Evolutionary conservation across 2,797 vertebrate genomes (phyloP), one percentile per base, ranked within the genome.

Genomic region (Menidia menidia): DNA sequence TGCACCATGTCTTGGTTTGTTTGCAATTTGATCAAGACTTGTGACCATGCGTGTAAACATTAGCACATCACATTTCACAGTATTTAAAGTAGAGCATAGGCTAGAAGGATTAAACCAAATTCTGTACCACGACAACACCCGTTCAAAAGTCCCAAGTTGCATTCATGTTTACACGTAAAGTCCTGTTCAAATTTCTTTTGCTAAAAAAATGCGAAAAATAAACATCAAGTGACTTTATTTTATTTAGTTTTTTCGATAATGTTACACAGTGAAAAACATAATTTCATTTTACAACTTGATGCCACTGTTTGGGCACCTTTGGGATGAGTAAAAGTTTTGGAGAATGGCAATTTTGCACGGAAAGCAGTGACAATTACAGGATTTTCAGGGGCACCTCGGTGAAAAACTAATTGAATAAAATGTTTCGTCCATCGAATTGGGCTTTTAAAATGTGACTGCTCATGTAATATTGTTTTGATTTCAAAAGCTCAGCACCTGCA

Each of bases 381-480:
- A 41, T 53, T 83, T 79, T 60, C 58, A 10, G 35, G 7, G 3
- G 44, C 63, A 71, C 16, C 52, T 0, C 4, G 58, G 18, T 71
- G 58, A 76, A 89, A 86, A 61, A 80, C 60, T 89, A 87, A 88
- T 89, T 80, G 73, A 56, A 62, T 52, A 61, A 50, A 85, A 76
- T 62, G 65, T 71, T 78, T 52, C 25, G 14, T 42, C 50, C 72
- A 48, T 74, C 55, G 64, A 79, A 84, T 73, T 75, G 50, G 79
- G 68, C 25, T 86, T 85, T 77, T 31, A 59, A 72, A 75, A 73
- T 67, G 59, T 56, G 64, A 68, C 67, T 19, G 67, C 81, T 87
- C 72, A 70, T 69, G 78, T 82, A 84, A 89, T 90, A 88, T 88
- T 89, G 85, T 85, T 86, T 81, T 80, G 77, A 77, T 64, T 79